phyloP scores from a whole-genome alignment of 2,888 invertebrate species.

The Drosophila barbarae region DNA sequence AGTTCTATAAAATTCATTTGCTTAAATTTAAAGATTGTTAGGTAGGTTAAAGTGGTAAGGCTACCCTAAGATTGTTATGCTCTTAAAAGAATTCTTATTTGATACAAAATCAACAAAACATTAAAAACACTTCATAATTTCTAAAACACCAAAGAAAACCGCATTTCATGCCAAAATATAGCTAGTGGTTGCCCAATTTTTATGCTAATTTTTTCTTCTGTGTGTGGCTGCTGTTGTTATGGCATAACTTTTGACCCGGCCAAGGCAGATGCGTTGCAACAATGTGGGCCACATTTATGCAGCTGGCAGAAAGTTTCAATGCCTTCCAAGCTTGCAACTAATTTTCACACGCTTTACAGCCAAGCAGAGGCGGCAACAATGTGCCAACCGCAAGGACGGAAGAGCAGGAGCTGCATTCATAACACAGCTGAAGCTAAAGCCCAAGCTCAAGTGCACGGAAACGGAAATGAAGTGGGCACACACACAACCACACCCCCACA shows the following conservation, averaged over 20 bases:
- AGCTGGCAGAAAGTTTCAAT: slow-evolving; percentile 6
- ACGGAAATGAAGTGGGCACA: slow-evolving; percentile 33
- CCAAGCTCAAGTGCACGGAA: slow-evolving; percentile 28
- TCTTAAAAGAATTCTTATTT: no score
- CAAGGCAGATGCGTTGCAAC: slow-evolving; percentile 41
- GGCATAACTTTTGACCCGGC: not conserved
- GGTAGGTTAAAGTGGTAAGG: no score
- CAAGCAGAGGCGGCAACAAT: slow-evolving; percentile 43
- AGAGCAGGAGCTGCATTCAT: slow-evolving; percentile 15
- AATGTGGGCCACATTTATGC: slow-evolving; percentile 38
- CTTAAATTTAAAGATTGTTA: not conserved
- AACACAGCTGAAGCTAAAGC: slow-evolving; percentile 2
- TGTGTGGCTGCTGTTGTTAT: not conserved
- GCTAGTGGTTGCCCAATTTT: not conserved
- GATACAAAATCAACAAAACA: not conserved
- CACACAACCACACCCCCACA: not conserved
- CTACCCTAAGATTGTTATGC: no score
- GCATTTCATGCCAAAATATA: not conserved
- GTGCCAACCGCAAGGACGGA: slow-evolving; percentile 17
- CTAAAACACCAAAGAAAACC: no score
- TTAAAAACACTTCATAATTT: not conserved
- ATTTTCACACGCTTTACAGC: slow-evolving; percentile 53
- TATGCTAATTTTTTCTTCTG: not conserved
- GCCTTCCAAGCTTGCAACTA: slow-evolving; percentile 38
- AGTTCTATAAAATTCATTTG: no score